Conservation (phyloP, 2,797 vertebrate genomes). For the Oreochromis mossambicus region DNA sequence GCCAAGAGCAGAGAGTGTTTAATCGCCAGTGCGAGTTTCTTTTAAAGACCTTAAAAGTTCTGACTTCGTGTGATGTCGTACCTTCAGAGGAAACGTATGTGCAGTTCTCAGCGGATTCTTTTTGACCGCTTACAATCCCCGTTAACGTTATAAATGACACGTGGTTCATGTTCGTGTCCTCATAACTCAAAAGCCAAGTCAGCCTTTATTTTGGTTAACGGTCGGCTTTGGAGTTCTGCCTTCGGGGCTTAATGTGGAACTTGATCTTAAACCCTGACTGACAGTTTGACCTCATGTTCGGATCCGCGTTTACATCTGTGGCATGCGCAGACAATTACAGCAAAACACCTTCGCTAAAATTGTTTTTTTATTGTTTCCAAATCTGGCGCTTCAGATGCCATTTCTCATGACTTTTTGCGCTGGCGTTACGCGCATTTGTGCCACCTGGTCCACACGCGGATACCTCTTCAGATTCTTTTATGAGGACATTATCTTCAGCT, state of each 20-base stretch:
- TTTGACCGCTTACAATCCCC: background rate
- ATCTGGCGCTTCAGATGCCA: background rate
- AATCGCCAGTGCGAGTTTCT: background rate
- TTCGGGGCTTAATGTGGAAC: slow-evolving; percentile 59
- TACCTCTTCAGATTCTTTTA: slow-evolving; percentile 14
- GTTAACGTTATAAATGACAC: slow-evolving; percentile 31
- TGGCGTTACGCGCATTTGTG: background rate
- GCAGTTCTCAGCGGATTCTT: background rate
- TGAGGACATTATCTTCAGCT: slow-evolving; percentile 29
- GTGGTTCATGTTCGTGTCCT: slow-evolving; percentile 40
- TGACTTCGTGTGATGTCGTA: background rate
- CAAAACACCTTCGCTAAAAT: background rate
- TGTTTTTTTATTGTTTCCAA: slow-evolving; percentile 16
- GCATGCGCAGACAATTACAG: slow-evolving; percentile 23
- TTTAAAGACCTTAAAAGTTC: slow-evolving; percentile 26
- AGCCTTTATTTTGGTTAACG: slow-evolving; percentile 59
- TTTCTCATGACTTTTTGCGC: background rate
- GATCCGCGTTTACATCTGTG: slow-evolving; percentile 59
- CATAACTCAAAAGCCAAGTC: slow-evolving; percentile 49
- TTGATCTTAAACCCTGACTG: slow-evolving; percentile 66
- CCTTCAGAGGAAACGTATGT: background rate
- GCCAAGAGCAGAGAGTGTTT: background rate
- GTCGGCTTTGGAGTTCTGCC: slow-evolving; percentile 54
- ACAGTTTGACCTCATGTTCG: slow-evolving; percentile 60
- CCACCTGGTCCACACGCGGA: background rate